Evolutionary conservation across 2,888 invertebrate genomes (phyloP), one percentile per base, ranked within the genome.

Genomic region (Melanchra persicariae): DNA sequence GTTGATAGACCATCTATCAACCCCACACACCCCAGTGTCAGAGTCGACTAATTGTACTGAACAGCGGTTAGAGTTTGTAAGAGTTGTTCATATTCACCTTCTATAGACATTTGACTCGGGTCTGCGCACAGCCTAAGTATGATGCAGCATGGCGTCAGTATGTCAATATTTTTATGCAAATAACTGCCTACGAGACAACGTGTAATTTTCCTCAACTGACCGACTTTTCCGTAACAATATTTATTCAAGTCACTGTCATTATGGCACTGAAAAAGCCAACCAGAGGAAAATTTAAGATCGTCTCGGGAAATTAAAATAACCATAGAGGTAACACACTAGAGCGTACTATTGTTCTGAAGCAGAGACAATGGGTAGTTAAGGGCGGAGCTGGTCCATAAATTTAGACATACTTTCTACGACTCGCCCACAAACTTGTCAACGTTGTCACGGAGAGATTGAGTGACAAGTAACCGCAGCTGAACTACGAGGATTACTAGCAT

Each of bases 381-480:
- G 86, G 83, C 82, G 84, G 75, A 78, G 61, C 79, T 85, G 78
- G 70, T 75, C 85, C 82, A 87, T 84, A 84, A 82, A 87, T 85
- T 88, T 82, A 85, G 88, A 82, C 84, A 85, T 86, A 87, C 87
- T 88, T 88, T 87, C 88, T 88, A 84, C 81, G 67, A 79, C 57
- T 80, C 85, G 87, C 87, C 87, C 79, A 87, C 87, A 79, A 82
- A 77, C 83, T 82, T 81, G 84, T 85, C 84, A 86, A 81, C 79
- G 79, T 57, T 75, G 76, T 69, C 77, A 76, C 61, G 70, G 74
- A 71, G 82, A 78, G 66, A 59, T 70, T 77, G 85, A 83, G 62
- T 81, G 85, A 81, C 80, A 82, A 63, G 69, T 52, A 74, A 77
- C 76, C 68, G 65, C 64, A 66, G 24, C 49, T 58, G 57, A 70